A percentile compares a stretch with the other conserved stretches of the same genome.
phyloP scores from a whole-genome alignment of 2,797 vertebrate species.

The Mallotus villosus region DNA sequence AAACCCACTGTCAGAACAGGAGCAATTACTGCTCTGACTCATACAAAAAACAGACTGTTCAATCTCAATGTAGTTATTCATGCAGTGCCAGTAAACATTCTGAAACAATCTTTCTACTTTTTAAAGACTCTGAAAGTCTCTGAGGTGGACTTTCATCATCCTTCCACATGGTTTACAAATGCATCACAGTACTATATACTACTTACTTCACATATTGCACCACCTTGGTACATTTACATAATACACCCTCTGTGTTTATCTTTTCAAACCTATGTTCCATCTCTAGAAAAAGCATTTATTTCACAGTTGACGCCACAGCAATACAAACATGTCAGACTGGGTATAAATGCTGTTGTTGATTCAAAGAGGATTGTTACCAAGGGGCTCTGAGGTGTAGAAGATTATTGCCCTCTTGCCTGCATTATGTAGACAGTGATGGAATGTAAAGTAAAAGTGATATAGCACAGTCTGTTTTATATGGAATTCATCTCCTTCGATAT shows the following conservation, averaged over 20 bases:
- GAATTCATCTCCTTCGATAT: not conserved
- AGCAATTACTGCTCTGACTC: not conserved
- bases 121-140: not conserved
- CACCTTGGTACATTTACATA: no score
- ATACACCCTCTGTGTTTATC: not conserved
- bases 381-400: no score
- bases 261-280: not conserved
- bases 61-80: not conserved
- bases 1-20: not conserved
- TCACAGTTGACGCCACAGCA: conserved; percentile 1
- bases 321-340: conserved; percentile 1
- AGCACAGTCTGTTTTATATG: no score
- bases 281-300: not conserved
- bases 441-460: no score
- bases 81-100: not conserved
- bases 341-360: no score
- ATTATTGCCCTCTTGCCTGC: no score
- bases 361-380: no score
- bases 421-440: no score
- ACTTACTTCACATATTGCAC: not conserved
- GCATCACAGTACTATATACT: not conserved
- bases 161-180: not conserved
- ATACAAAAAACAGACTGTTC: not conserved
- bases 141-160: not conserved
- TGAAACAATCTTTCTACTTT: not conserved